Base-by-base conservation (phyloP, 2,888 invertebrate genomes). In the Azorinus chamasolen region DNA sequence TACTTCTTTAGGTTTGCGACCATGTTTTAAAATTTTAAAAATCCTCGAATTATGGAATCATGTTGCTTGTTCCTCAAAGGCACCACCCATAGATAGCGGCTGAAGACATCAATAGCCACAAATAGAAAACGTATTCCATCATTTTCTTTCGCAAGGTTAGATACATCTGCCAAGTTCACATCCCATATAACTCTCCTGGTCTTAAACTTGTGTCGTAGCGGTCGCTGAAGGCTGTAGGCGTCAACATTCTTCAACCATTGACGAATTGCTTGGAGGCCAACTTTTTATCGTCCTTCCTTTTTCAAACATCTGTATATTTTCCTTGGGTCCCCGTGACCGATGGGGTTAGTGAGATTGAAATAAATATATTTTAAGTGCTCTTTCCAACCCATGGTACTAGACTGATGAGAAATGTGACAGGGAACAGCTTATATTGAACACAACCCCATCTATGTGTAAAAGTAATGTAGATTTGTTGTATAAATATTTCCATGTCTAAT, bases 31-130 rank as follows among this genome's bases (percentile, higher is more conserved):
- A 48, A 80, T 76, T 48, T n/a, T 24, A 57, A 61, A 3, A 80
- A 66, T 16, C 63, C 73, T 14, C 66, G 46, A n/a, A 80, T 63
- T 6, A 80, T 70, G 27, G 59, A 61, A 43, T 57, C 62, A 22
- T 66, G 66, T 10, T 22, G 51, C 50, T 71, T 66, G 43, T 70
- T 71, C 53, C 74, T 54, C 22, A 71, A 58, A 25, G 68, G 59
- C 37, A 66, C 65, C 12, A 81, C 71, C 77, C 71, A 81, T 16
- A 81, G 25, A 53, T 68, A 71, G 16, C 80, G 55, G 20, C 64
- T 64, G 48, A 80, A 73, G 10, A 70, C 57, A 32, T 77, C 73
- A 25, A 80, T 77, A 20, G 68, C 63, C 14, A 77, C 55, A 2
- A 81, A 54, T 14, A 78, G 32, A 20, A 62, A 70, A 25, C 54